Evolutionary conservation across 2,113 vertebrate species (phyloP).

Genomic region (Ia io): DNA sequence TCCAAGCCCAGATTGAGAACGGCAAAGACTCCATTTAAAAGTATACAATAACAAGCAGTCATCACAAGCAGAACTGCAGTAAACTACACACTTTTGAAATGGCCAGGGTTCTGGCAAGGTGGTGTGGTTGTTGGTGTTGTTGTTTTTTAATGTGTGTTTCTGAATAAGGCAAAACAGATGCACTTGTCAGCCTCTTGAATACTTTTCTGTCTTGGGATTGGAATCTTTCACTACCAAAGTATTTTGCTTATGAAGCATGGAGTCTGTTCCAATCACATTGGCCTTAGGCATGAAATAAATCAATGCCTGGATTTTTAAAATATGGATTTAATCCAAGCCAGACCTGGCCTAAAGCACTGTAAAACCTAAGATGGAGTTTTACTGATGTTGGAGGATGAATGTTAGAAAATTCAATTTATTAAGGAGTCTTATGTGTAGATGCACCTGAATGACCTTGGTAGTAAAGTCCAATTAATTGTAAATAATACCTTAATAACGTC

Average conservation of each 20-base stretch:
- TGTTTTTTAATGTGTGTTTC: neutral
- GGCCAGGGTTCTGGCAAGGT: neutral
- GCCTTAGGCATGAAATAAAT: constrained; percentile 59
- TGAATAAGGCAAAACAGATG: constrained; percentile 11
- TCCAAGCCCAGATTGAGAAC: neutral
- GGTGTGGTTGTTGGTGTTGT: neutral
- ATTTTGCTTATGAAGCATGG: constrained; percentile 50
- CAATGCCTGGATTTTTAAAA: constrained; percentile 51
- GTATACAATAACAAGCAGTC: neutral
- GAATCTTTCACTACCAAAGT: neutral
- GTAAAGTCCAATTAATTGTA: constrained; percentile 3
- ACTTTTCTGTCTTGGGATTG: constrained; percentile 35
- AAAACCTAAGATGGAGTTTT: constrained; percentile 4
- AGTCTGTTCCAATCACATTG: constrained; percentile 19
- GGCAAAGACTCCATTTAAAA: neutral
- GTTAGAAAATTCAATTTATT: constrained; percentile 14
- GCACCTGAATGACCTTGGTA: neutral
- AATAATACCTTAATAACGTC: neutral
- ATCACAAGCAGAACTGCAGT: neutral
- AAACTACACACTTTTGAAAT: neutral
- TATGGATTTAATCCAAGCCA: constrained; percentile 46
- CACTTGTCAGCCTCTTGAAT: constrained; percentile 49
- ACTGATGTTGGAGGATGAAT: neutral
- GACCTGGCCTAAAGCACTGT: neutral
- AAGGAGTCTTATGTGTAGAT: neutral